Evolutionary conservation across 1,140 invertebrate species (phyloP), one percentile per base, ranked within the genome.

Genomic region (Psix sp.): DNA sequence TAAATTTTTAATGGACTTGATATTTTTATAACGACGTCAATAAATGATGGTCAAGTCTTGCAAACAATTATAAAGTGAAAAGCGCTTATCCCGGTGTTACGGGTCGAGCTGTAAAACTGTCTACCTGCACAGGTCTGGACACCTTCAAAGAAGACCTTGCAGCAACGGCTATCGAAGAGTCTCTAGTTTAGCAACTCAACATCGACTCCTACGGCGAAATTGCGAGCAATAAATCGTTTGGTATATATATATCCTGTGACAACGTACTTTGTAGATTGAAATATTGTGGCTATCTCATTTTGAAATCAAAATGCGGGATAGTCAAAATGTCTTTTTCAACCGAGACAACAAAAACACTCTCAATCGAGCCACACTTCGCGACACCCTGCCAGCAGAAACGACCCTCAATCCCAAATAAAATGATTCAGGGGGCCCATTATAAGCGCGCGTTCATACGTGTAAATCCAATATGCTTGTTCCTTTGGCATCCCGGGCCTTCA

Each of bases 381-480:
- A 66, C 66, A 67, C 21, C 35, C 26, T 21, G 20, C n/a, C 40
- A 13, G 24, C 43, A 42, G 24, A 54, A 45, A 21, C 59, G 74
- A 73, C 65, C 42, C 52, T 31, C 67, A 49, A 76, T 13, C 1
- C 5, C 10, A 35, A 77, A 76, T 68, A 51, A 74, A 76, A 76
- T 76, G 62, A 76, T 73, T 72, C 59, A 49, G 51, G 29, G 52
- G 38, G n/a, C n/a, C 60, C 72, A 82, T 84, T 86, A 77, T 84
- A 45, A 78, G 48, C 76, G 79, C 78, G 81, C 82, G 83, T 85
- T 77, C 66, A 72, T 76, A 78, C 78, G 79, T 77, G 80, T 81
- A 83, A 84, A 86, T 85, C 81, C 79, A 84, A 84, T 85, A 82
- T 84, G 74, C 74, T 74, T 49, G 75, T 77, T 68, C 72, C 74